Conservation (phyloP, 2,113 vertebrate species). For the Saiga tatarica region DNA sequence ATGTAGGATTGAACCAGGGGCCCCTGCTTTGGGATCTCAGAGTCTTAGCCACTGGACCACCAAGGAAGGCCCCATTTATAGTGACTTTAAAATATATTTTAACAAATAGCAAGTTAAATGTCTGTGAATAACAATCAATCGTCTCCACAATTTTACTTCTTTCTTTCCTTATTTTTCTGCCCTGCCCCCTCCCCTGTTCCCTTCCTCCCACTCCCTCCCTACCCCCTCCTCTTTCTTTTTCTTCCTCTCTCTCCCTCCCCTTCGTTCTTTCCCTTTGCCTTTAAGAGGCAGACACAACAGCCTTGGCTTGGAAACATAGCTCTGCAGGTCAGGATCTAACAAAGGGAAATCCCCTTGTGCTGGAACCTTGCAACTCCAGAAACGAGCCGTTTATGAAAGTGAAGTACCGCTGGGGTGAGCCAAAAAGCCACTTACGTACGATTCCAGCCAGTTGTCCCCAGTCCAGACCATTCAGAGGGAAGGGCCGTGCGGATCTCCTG, state of each 20-base stretch:
- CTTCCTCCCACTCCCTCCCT: fast-evolving
- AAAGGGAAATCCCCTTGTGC: conserved; percentile 31
- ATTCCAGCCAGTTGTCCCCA: not conserved
- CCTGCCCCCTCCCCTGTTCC: not conserved
- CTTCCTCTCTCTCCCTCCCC: fast-evolving
- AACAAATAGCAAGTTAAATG: not conserved
- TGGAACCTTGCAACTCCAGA: not conserved
- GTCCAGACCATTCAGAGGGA: conserved; percentile 39
- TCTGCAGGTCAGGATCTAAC: not conserved
- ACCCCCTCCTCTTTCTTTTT: fast-evolving
- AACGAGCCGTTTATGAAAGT: conserved; percentile 41
- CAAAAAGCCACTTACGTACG: conserved; percentile 23
- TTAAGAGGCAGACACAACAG: not conserved
- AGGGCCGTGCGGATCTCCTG: not conserved
- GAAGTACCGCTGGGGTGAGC: conserved; percentile 14
- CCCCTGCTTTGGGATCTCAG: not conserved
- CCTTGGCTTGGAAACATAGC: not conserved
- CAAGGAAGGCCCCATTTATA: not conserved
- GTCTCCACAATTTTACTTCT: not conserved
- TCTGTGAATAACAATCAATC: not conserved
- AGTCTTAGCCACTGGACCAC: not conserved
- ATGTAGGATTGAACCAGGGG: not conserved
- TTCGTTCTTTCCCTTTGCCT: not conserved
- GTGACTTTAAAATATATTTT: not conserved
- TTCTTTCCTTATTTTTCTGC: not conserved